These are phyloP conservation scores for Galleria mellonella DNA, from an alignment of 1,140 invertebrate species.

Conservation along the genomic window DNA sequence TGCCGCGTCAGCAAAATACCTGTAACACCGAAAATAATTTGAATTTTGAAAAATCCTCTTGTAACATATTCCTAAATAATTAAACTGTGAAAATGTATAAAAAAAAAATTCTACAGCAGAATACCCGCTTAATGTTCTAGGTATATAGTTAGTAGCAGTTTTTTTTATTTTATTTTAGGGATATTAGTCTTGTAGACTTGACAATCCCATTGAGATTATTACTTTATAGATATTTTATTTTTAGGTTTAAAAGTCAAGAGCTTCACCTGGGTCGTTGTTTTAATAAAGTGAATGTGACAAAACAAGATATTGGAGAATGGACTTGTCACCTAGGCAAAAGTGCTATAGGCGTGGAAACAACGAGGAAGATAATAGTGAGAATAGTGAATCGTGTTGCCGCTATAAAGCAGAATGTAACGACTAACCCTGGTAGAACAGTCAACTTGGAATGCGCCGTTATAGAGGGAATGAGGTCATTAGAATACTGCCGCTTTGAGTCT, in stretches of 20 bases:
- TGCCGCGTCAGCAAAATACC: no score
- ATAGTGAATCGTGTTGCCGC: conserved; percentile 48
- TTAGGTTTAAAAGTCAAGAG: conserved; percentile 33
- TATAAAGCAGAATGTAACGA: conserved; percentile 33
- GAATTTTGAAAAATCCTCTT: no score
- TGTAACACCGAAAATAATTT: no score
- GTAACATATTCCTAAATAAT: no score
- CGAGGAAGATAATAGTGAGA: conserved; percentile 38
- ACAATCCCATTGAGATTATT: no score
- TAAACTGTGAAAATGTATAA: no score
- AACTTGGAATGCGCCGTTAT: conserved; percentile 43
- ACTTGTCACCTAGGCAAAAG: conserved; percentile 45
- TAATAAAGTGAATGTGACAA: conserved; percentile 31
- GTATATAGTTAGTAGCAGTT: no score
- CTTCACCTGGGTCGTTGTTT: conserved; percentile 38
- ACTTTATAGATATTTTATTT: conserved; percentile 6
- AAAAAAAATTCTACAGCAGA: no score
- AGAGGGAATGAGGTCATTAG: conserved; percentile 32
- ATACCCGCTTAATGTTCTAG: no score
- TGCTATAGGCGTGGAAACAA: conserved; percentile 28
- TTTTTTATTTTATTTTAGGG: no score
- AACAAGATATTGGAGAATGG: conserved; percentile 45
- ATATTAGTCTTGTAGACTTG: no score
- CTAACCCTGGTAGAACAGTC: conserved; percentile 25
- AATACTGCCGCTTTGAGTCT: conserved; percentile 57